Conservation (phyloP, 2,797 vertebrate species). For the Pangasius larnaudii region DNA sequence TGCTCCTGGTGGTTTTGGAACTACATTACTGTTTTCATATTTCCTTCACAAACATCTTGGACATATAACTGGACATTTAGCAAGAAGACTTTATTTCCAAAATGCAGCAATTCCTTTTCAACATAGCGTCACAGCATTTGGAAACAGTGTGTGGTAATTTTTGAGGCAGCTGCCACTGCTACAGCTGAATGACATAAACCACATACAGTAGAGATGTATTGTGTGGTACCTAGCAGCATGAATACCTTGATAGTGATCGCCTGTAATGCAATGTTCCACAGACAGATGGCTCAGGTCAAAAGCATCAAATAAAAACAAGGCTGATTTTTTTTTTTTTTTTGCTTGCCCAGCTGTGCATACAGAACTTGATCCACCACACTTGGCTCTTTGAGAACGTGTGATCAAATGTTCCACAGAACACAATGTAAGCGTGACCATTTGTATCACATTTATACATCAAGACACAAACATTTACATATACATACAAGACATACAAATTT, state of each 20-base stretch:
- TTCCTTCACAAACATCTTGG: constrained; percentile 53
- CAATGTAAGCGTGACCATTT: constrained; percentile 13
- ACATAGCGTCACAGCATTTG: constrained; percentile 44
- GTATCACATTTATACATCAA: constrained; percentile 35
- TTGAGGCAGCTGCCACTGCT: constrained; percentile 53
- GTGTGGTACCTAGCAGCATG: constrained; percentile 57
- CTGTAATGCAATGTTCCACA: constrained; percentile 65
- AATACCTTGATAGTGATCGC: constrained; percentile 56
- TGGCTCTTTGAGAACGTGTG: constrained; percentile 43
- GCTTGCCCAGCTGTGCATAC: constrained; percentile 56
- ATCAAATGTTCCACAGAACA: constrained; percentile 36
- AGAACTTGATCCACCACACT: constrained; percentile 47
- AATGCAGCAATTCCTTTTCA: constrained; percentile 33
- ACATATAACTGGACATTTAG: neutral
- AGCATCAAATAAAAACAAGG: constrained; percentile 65
- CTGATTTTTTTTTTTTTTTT: constrained; percentile 34
- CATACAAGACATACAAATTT: too few species aligned
- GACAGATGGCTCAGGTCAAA: constrained; percentile 74
- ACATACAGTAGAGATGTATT: constrained; percentile 71
- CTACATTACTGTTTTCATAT: constrained; percentile 63
- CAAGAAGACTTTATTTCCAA: constrained; percentile 22
- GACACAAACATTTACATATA: neutral
- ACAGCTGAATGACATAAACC: constrained; percentile 70
- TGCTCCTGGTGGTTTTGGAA: constrained; percentile 67
- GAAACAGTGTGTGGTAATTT: constrained; percentile 40